Conservation (phyloP, 2,113 vertebrate genomes). For the Natator depressus region DNA sequence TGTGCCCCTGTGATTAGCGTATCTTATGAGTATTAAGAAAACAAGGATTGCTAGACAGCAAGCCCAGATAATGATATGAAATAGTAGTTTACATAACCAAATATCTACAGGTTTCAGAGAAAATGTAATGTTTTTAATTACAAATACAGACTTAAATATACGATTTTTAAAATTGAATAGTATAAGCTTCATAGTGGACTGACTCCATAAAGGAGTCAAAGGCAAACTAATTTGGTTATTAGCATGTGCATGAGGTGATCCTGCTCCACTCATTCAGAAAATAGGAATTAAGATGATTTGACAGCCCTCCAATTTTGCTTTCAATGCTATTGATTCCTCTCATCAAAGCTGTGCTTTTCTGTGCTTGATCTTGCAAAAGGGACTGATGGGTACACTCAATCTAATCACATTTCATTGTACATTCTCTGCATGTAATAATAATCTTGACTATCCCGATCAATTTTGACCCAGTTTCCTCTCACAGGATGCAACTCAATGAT, state of each 20-base stretch:
- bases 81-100: background rate
- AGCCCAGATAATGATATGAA: background rate
- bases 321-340: slow-evolving; percentile 84
- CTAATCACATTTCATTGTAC: slow-evolving; percentile 79
- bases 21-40: background rate
- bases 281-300: slow-evolving; percentile 82
- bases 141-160: background rate
- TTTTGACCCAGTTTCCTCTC: slow-evolving; percentile 74
- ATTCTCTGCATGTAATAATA: slow-evolving; percentile 75
- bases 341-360: slow-evolving; percentile 70
- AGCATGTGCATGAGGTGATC: slow-evolving; percentile 72
- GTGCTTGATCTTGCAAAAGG: slow-evolving; percentile 69
- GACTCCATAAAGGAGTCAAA: slow-evolving; percentile 52
- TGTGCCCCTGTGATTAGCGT: background rate
- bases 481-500: slow-evolving; percentile 68
- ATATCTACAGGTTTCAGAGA: background rate
- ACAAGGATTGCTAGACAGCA: background rate
- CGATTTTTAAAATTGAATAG: background rate
- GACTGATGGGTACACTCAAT: slow-evolving; percentile 69
- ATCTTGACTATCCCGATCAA: slow-evolving; percentile 78
- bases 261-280: slow-evolving; percentile 77
- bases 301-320: slow-evolving; percentile 84
- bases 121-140: background rate
- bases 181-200: slow-evolving; percentile 26
- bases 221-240: slow-evolving; percentile 82